phyloP scores from a whole-genome alignment of 2,113 vertebrate genomes.

The Hipposideros armiger region DNA sequence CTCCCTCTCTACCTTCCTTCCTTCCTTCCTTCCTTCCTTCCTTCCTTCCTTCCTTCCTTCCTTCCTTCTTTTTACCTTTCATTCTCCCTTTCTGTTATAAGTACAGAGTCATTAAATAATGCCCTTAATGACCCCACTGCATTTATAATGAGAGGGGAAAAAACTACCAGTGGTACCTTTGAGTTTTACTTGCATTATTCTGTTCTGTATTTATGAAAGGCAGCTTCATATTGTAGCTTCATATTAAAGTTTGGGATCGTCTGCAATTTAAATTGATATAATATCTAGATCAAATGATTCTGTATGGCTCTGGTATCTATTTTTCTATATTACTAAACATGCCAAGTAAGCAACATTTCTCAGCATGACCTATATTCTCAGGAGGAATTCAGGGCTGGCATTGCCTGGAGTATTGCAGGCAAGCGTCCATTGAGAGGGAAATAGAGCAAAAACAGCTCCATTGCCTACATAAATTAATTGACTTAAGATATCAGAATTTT shows the following conservation, averaged over 20 bases:
- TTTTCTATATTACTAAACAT: slow-evolving; percentile 41
- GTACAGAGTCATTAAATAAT: not conserved
- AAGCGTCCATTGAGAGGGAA: slow-evolving; percentile 61
- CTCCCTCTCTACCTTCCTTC: not conserved
- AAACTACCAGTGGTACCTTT: not conserved
- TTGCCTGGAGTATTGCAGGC: slow-evolving; percentile 36
- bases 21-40: not conserved
- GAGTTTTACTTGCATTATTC: not conserved
- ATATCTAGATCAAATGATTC: slow-evolving; percentile 7
- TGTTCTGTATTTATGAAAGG: not conserved
- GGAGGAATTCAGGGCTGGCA: slow-evolving; percentile 42
- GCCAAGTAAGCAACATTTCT: not conserved
- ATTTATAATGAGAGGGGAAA: not conserved
- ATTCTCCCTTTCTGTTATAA: not conserved
- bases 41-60: not conserved
- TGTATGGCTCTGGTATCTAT: not conserved
- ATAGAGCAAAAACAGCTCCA: slow-evolving; percentile 60
- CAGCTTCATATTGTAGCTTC: not conserved
- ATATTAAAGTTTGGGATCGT: slow-evolving; percentile 8
- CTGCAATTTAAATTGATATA: slow-evolving; percentile 13
- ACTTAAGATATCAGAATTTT: slow-evolving; percentile 38
- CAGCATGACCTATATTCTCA: slow-evolving; percentile 34
- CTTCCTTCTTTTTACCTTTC: not conserved
- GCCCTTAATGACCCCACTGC: not conserved
- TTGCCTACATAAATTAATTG: slow-evolving; percentile 70